Percentiles rank a stretch among this genome's conserved stretches.
Evolutionary conservation across 2,888 invertebrate species (phyloP).

Genomic region (Archaeoteleia sp.): DNA sequence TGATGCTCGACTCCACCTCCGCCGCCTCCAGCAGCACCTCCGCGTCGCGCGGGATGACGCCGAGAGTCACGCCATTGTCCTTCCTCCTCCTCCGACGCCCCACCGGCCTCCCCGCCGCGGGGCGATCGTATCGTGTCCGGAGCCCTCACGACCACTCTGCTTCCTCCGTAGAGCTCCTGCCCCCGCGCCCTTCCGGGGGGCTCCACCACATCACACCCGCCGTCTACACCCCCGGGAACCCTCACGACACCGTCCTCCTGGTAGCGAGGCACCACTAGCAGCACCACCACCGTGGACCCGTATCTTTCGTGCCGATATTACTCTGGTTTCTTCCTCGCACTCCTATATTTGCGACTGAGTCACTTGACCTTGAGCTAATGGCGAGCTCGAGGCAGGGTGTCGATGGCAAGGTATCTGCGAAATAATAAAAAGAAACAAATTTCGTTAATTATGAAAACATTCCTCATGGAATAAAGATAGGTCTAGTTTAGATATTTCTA

Average conservation of each 20-base stretch:
- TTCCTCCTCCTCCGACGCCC: slow-evolving; percentile 68
- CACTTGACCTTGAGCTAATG: no score
- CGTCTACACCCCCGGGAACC: slow-evolving; percentile 62
- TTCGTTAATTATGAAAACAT: no score
- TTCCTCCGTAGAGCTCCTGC: slow-evolving; percentile 61
- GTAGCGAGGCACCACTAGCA: slow-evolving; percentile 56
- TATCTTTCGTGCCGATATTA: no score
- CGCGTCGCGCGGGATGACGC: slow-evolving; percentile 68
- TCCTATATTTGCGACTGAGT: no score
- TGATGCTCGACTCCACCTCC: slow-evolving; percentile 67
- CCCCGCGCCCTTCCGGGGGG: slow-evolving; percentile 66
- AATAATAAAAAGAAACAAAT: no score
- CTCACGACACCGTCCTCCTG: slow-evolving; percentile 63
- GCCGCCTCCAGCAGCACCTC: slow-evolving; percentile 60
- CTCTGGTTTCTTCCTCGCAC: no score
- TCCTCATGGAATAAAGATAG: no score
- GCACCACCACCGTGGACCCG: slow-evolving; percentile 50
- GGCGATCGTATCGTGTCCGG: slow-evolving; percentile 67
- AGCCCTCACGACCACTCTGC: slow-evolving; percentile 70
- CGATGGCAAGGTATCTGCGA: no score
- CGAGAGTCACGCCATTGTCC: slow-evolving; percentile 72
- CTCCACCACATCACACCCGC: slow-evolving; percentile 73
- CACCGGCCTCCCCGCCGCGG: slow-evolving; percentile 77
- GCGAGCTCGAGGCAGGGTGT: no score
- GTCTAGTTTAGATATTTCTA: no score